Evolutionary conservation across 2,113 vertebrate genomes (phyloP).

Genomic region (Centropristis striata): DNA sequence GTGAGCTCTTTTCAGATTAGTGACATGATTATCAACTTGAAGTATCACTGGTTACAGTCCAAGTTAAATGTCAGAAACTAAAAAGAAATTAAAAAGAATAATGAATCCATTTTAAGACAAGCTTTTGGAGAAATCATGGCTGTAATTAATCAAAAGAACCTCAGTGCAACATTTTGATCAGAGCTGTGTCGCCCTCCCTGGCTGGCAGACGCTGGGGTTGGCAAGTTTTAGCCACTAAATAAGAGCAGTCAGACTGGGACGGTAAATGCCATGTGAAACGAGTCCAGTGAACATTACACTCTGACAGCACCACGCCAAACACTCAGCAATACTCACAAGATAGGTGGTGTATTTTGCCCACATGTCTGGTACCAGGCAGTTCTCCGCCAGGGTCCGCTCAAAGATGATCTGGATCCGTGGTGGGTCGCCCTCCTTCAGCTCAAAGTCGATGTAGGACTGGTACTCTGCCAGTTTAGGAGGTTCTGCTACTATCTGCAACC

Average conservation of each 20-base stretch:
- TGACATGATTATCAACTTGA: not conserved
- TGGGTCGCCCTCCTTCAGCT: slow-evolving; percentile 94
- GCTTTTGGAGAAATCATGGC: not conserved
- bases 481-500: slow-evolving; percentile 90
- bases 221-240: not conserved
- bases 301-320: not conserved
- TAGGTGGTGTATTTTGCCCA: slow-evolving; percentile 95
- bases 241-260: slow-evolving; percentile 1
- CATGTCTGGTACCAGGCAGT: slow-evolving; percentile 97
- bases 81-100: not conserved
- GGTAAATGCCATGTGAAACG: not conserved
- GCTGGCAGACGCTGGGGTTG: not conserved
- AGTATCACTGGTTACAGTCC: not conserved
- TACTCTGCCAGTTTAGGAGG: slow-evolving; percentile 94
- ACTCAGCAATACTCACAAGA: slow-evolving; percentile 88
- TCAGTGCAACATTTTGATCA: slow-evolving; percentile 1
- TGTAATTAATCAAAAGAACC: not conserved
- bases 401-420: slow-evolving; percentile 93
- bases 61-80: not conserved
- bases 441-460: slow-evolving; percentile 94
- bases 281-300: slow-evolving; percentile 8
- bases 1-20: not conserved
- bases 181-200: not conserved
- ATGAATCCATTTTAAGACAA: not conserved
- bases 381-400: slow-evolving; percentile 94